A percentile compares a stretch with the other conserved stretches of the same genome.
These are phyloP conservation scores for pig (Sus scrofa) DNA, from an alignment of 2,113 vertebrate genomes.

Conservation along the genomic window T2T-Sscrofa CM000824.6:206934001-206934500, in stretches of 20 bases:
- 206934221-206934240: background rate
- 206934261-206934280: background rate
- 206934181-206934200: background rate
- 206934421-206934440: background rate
- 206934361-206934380: background rate
- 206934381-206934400: background rate
- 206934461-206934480: background rate
- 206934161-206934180: background rate
- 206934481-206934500: background rate
- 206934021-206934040: background rate
- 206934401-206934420: background rate
- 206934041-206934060: background rate
- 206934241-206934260: background rate
- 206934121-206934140: background rate
- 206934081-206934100: background rate
- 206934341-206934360: background rate
- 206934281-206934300: background rate
- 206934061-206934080: background rate
- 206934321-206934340: background rate
- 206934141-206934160: background rate
- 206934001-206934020: background rate
- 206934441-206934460: background rate
- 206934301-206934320: background rate
- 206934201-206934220: background rate
- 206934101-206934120: background rate